A percentile compares a stretch with the other conserved stretches of the same genome.
phyloP scores from a whole-genome alignment of 1,140 invertebrate genomes.

The Drosophila sturtevanti region DNA sequence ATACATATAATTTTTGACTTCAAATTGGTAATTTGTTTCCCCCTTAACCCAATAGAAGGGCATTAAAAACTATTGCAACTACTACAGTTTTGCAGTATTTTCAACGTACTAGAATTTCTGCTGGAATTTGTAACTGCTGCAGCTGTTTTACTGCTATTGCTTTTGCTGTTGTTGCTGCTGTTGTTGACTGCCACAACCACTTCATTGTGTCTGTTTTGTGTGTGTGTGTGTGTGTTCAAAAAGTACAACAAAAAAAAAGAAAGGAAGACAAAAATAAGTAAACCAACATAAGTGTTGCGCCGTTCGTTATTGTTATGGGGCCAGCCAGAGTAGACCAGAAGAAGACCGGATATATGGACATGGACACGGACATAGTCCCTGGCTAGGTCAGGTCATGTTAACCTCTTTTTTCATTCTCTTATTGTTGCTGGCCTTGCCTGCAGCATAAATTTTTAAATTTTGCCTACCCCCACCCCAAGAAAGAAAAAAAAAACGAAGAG shows the following conservation, averaged over 20 bases:
- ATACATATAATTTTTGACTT: not conserved
- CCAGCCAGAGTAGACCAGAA: constrained; percentile 11
- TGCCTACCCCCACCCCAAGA: not conserved
- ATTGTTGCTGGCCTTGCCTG: constrained; percentile 61
- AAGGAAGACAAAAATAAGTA: constrained; percentile 46
- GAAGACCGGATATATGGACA: not conserved
- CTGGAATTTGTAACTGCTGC: constrained; percentile 17
- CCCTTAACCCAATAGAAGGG: constrained; percentile 3
- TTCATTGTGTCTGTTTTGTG: constrained; percentile 56
- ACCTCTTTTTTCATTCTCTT: constrained; percentile 39
- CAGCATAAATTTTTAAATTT: constrained; percentile 70
- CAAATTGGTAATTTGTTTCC: not conserved
- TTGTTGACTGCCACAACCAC: constrained; percentile 48
- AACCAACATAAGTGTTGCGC: constrained; percentile 79
- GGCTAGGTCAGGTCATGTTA: constrained; percentile 55
- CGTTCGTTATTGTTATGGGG: constrained; percentile 66
- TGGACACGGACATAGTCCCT: constrained; percentile 20
- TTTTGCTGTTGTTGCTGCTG: constrained; percentile 33
- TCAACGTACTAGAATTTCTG: not conserved
- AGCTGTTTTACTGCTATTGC: constrained; percentile 38
- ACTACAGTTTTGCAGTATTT: not conserved
- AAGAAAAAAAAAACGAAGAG: not conserved
- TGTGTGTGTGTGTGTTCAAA: constrained; percentile 12
- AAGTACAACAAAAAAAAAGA: not conserved
- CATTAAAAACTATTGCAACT: constrained; percentile 11